Evolutionary conservation across 2,113 vertebrate genomes (phyloP).

Genomic region (Brachyhypopomus gauderio): DNA sequence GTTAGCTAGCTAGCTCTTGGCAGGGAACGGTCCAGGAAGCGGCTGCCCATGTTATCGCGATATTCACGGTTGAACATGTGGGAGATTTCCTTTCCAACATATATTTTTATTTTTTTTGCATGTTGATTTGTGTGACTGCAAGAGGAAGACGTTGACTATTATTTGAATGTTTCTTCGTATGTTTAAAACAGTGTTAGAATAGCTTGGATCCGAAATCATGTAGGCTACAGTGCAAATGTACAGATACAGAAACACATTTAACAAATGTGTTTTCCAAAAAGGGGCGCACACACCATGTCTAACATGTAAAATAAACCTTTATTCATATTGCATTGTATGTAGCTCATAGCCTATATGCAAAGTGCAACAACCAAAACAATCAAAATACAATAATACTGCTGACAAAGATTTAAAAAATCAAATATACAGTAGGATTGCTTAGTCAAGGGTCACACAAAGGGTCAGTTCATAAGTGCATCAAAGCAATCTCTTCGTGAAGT

Average conservation of each 20-base stretch:
- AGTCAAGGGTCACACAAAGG: background rate
- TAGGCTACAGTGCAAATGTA: too few species aligned
- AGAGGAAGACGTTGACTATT: too few species aligned
- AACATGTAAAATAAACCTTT: constrained; percentile 5
- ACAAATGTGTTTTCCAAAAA: background rate
- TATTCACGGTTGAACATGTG: background rate
- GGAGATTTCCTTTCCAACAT: constrained; percentile 22
- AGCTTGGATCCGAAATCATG: too few species aligned
- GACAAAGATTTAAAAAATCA: background rate
- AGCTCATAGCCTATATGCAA: constrained; percentile 2
- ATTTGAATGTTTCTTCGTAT: too few species aligned
- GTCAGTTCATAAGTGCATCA: background rate
- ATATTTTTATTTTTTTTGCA: too few species aligned
- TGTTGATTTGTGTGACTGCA: too few species aligned
- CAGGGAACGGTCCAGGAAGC: constrained; percentile 21
- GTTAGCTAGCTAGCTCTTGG: constrained; percentile 25
- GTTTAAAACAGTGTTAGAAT: too few species aligned
- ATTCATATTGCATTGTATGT: background rate
- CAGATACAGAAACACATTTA: too few species aligned
- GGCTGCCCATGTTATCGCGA: constrained; percentile 13
- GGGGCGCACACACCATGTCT: background rate
- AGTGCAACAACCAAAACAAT: background rate
- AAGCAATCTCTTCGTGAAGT: constrained; percentile 46
- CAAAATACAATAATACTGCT: background rate
- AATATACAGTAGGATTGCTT: background rate